Evolutionary conservation across 2,888 invertebrate genomes (phyloP), one percentile per base, ranked within the genome.

Genomic region (Diadromus collaris): DNA sequence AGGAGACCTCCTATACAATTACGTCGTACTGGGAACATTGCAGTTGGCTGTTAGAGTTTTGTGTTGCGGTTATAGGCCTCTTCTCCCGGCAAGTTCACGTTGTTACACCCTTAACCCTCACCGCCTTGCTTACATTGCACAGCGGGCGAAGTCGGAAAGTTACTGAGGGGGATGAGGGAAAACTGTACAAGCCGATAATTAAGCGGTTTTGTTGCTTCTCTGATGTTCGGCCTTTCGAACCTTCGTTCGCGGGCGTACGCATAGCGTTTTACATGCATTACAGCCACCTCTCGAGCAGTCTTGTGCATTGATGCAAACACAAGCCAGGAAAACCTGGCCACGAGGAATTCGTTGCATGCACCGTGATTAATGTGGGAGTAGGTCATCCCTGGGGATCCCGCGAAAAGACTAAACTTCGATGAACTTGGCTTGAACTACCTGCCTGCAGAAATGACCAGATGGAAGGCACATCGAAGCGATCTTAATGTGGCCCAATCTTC

Each of bases 181-280:
- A 85, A 82, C 87, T 76, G 83, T 83, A 87, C 87, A 87, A 86
- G 85, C 87, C 86, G 85, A 87, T 88, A 88, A 88, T 88, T 88
- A 87, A 85, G 84, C 83, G 82, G 86, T 87, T 87, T 88, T 88
- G 86, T 88, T 88, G 85, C 83, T 85, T 82, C 80, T 81, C 81
- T 73, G 69, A 61, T 73, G 78, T 58, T 65, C 65, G 60, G 65
- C 65, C 70, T 74, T 65, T 74, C 38, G 76, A 80, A 81, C 82
- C 73, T 82, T 79, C 78, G 75, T 82, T 82, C 79, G 79, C 83
- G 79, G 72, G 81, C 83, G 81, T 79, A 70, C 74, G 71, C 78
- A 81, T 83, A 82, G 79, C 84, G 81, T 85, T 87, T 87, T 86
- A 87, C 88, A 87, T 86, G 86, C 84, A 86, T 88, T 82, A 83